These are phyloP conservation scores for Amblyopsis rosae DNA, from an alignment of 2,113 vertebrate species.

Conservation along the genomic window DNA sequence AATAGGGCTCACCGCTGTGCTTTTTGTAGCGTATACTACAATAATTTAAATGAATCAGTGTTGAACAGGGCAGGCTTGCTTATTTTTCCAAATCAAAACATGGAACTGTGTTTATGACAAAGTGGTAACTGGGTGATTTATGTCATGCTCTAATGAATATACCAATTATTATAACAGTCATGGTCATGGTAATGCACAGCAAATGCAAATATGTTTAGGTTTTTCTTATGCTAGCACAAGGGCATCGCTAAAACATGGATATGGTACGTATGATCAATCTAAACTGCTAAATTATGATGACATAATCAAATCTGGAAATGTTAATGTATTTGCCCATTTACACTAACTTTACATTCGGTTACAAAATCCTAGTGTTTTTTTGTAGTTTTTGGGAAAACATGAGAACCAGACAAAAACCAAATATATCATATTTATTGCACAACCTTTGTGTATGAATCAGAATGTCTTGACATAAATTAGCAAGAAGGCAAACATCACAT, in stretches of 20 bases:
- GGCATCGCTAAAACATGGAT: no score
- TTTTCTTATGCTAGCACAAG: no score
- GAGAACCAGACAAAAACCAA: conserved; percentile 58
- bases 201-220: neutral
- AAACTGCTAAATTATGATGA: neutral
- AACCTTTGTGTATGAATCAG: conserved; percentile 25
- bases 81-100: conserved; percentile 2
- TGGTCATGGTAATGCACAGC: neutral
- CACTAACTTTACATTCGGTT: no score
- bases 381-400: conserved; percentile 7
- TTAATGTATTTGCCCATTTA: no score
- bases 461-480: conserved; percentile 31
- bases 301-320: no score
- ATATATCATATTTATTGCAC: conserved; percentile 62
- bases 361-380: neutral
- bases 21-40: conserved; percentile 44
- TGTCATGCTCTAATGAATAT: neutral
- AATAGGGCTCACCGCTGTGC: conserved; percentile 56
- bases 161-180: no score
- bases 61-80: conserved; percentile 37
- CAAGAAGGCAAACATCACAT: conserved; percentile 49
- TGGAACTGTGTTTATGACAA: conserved; percentile 18
- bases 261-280: no score
- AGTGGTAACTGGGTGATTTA: neutral
- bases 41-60: conserved; percentile 63